Conservation (phyloP, 2,888 invertebrate genomes). For the Dyspetes luteomarginatus region DNA sequence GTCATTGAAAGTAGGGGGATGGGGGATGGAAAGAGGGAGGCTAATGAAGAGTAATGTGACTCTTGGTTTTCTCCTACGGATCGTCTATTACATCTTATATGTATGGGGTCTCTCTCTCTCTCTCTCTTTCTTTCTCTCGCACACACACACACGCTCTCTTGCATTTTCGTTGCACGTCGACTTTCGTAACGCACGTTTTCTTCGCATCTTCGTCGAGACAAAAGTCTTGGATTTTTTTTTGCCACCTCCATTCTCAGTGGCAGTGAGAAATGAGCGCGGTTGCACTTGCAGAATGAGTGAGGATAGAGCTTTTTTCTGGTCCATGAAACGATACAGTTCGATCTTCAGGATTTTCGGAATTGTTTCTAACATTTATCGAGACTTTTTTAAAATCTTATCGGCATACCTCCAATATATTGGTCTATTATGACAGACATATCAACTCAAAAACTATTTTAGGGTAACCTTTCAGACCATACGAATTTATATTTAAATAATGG, state of each 20-base stretch:
- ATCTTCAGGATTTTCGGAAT: neutral
- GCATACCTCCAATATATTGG: too few species aligned
- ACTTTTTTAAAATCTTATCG: too few species aligned
- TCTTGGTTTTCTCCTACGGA: constrained; percentile 52
- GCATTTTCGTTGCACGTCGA: neutral
- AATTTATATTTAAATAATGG: too few species aligned
- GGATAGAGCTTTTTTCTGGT: neutral
- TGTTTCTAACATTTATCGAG: too few species aligned
- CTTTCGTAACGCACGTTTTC: constrained; percentile 25
- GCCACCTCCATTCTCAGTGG: neutral
- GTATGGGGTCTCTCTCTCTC: too few species aligned
- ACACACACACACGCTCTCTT: too few species aligned
- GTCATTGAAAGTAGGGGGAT: constrained; percentile 80
- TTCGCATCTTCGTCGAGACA: neutral
- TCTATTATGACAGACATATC: too few species aligned
- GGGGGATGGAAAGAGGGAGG: constrained; percentile 54
- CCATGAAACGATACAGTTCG: neutral
- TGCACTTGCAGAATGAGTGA: neutral
- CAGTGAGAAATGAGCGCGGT: neutral
- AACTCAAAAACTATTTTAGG: too few species aligned
- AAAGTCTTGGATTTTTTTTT: neutral
- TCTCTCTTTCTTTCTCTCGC: neutral
- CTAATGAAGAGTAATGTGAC: constrained; percentile 81
- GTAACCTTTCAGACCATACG: too few species aligned
- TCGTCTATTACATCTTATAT: constrained; percentile 34